These are phyloP conservation scores for Tadarida brasiliensis DNA, from an alignment of 2,797 vertebrate genomes.

Conservation along the genomic window DNA sequence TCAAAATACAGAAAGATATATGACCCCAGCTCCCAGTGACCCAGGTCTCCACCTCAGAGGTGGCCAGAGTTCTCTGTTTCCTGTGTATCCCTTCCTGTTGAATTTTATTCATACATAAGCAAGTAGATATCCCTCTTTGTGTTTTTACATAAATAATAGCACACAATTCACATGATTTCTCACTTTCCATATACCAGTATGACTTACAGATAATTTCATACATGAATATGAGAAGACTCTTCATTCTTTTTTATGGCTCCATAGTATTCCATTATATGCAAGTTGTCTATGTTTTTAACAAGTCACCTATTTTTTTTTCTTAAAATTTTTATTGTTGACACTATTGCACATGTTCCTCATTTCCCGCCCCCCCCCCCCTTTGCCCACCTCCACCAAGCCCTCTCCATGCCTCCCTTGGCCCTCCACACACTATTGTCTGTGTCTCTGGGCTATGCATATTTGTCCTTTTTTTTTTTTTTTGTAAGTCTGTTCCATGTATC, in stretches of 20 bases:
- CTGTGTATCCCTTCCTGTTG: neutral
- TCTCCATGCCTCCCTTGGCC: too few relatives aligned
- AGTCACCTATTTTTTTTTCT: too few relatives aligned
- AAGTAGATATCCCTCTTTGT: neutral
- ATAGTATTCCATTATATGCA: too few relatives aligned
- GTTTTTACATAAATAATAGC: neutral
- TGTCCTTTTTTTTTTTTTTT: too few relatives aligned
- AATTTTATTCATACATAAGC: neutral
- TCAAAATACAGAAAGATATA: neutral
- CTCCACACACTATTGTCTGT: too few relatives aligned
- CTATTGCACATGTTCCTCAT: too few relatives aligned
- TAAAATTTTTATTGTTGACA: too few relatives aligned
- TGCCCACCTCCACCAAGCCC: too few relatives aligned
- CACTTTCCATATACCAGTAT: neutral
- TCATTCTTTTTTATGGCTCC: neutral
- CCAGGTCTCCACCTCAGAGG: neutral
- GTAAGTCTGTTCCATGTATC: too few relatives aligned
- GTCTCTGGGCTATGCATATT: too few relatives aligned
- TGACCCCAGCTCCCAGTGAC: neutral
- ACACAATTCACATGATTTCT: neutral
- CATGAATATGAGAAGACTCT: neutral
- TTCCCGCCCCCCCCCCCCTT: too few relatives aligned
- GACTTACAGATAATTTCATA: slow-evolving; percentile 1
- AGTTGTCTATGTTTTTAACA: too few relatives aligned
- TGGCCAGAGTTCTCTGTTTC: neutral